These are phyloP conservation scores for Hermaeophaga mercurialis DNA, from an alignment of 2,888 invertebrate species.

Conservation along the genomic window DNA sequence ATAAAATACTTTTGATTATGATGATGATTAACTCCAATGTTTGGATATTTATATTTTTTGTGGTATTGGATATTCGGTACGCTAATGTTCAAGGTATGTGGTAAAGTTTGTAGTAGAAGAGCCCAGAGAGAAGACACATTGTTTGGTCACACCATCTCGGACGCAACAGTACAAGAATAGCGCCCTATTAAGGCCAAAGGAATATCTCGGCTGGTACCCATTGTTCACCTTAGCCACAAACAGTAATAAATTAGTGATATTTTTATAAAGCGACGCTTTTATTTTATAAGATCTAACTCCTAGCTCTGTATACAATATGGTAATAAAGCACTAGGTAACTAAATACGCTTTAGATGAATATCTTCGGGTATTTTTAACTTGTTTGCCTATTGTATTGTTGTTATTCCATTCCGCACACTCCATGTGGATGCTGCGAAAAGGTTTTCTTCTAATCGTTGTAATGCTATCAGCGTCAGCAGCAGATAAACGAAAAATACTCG, in stretches of 20 bases:
- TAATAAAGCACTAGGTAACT: constrained; percentile 46
- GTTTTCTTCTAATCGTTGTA: constrained; percentile 18
- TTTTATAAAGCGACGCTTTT: constrained; percentile 44
- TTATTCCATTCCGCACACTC: constrained; percentile 4
- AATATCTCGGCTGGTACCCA: constrained; percentile 43
- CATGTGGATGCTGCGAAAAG: constrained; percentile 10
- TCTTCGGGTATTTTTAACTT: constrained; percentile 42
- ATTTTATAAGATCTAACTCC: constrained; percentile 46
- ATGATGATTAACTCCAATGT: too few relatives aligned
- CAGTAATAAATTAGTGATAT: constrained; percentile 50
- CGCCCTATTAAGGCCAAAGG: constrained; percentile 45
- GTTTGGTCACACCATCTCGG: constrained; percentile 47
- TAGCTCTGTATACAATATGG: constrained; percentile 46
- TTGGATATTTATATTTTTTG: too few relatives aligned
- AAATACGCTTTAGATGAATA: constrained; percentile 46
- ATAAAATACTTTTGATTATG: too few relatives aligned
- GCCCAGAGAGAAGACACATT: constrained; percentile 42
- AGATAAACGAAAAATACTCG: not conserved
- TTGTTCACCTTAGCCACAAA: constrained; percentile 47
- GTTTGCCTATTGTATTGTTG: constrained; percentile 45
- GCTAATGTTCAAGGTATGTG: constrained; percentile 8
- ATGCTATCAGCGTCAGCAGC: constrained; percentile 4
- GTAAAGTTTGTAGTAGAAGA: constrained; percentile 7
- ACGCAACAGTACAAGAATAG: constrained; percentile 48
- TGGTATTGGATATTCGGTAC: too few relatives aligned